Base-by-base conservation (phyloP, 53 echinoderm and acorn worm species). In the Astropecten irregularis region DNA sequence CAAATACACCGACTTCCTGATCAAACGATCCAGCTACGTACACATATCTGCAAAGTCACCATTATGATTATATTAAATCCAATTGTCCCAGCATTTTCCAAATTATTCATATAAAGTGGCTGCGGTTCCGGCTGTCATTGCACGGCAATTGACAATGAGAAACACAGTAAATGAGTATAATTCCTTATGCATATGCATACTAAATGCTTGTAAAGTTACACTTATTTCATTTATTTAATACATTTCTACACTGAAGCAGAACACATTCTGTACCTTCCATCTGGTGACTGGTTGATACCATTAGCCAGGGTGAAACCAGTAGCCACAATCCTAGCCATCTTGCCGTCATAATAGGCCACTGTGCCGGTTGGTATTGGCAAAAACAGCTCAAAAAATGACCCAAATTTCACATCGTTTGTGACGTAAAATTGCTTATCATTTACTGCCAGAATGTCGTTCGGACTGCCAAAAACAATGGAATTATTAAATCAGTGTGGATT, bases 341-440 rank as follows among this genome's bases (percentile, higher is more conserved):
- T 25, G 5, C 88, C 92, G 54, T 95, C 90, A 46, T 77, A 92
- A 48, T 88, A 92, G 9, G 83, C 88, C 18, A 95, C 83, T 25
- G 65, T 88, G 11, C 83, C 95, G 1, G 63, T 72, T 3, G 69
- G 74, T 15, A 90, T 46, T 10, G n/a, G 18, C 18, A 88, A 40
- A 0, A 82, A 4, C 2, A 90, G n/a, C 46, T 92, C 87, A 0
- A 91, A 28, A 20, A 53, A 9, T 47, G 40, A 30, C 4, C 16
- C 68, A 22, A 65, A 34, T 33, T 25, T 40, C 18, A 67, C 9
- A 22, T 67, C 67, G 34, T 67, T 67, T 38, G 40, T 40, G 42
- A 83, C 66, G 84, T 95, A 95, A 70, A 95, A 92, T 1, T 48
- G 50, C 22, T 68, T 39, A 40, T 70, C 82, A 73, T 90, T 85